phyloP scores from a whole-genome alignment of 2,113 vertebrate species.

The Tachysurus vachellii region DNA sequence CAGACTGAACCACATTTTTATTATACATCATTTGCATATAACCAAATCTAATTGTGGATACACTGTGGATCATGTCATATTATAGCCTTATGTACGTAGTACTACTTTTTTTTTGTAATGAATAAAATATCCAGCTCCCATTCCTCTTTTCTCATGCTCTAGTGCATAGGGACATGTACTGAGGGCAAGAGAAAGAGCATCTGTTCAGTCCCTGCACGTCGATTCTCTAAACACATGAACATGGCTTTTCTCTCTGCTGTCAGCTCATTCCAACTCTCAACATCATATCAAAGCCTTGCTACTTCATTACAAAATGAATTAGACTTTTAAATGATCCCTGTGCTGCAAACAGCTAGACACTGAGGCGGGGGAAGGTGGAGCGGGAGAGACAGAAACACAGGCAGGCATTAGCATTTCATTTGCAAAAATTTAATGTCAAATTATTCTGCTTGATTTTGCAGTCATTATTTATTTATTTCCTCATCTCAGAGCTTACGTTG shows the following conservation, averaged over 20 bases:
- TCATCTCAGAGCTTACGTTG: conserved; percentile 46
- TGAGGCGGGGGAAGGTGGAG: conserved; percentile 40
- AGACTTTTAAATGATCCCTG: conserved; percentile 58
- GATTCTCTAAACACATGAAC: conserved; percentile 42
- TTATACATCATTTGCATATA: conserved; percentile 9
- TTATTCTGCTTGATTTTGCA: conserved; percentile 56
- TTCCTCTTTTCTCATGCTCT: conserved; percentile 1
- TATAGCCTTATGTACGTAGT: neutral
- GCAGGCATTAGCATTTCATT: conserved; percentile 59
- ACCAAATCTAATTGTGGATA: conserved; percentile 17
- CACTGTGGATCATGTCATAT: neutral
- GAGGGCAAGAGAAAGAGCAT: conserved; percentile 11
- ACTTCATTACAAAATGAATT: conserved; percentile 57
- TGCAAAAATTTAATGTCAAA: conserved; percentile 59
- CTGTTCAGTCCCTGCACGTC: conserved; percentile 15
- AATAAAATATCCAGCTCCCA: conserved; percentile 9
- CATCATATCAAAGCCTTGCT: conserved; percentile 51
- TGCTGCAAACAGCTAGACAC: conserved; percentile 48
- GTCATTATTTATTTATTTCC: conserved; percentile 51
- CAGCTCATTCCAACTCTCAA: conserved; percentile 43
- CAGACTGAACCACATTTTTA: conserved; percentile 6
- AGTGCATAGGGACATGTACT: conserved; percentile 14
- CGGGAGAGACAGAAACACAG: conserved; percentile 33
- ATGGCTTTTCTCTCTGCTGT: conserved; percentile 45
- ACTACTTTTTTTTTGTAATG: conserved; percentile 7